Percentiles rank a stretch among this genome's conserved stretches.
Conservation (phyloP, 2,888 invertebrate species). For the Prosapia bicincta region DNA sequence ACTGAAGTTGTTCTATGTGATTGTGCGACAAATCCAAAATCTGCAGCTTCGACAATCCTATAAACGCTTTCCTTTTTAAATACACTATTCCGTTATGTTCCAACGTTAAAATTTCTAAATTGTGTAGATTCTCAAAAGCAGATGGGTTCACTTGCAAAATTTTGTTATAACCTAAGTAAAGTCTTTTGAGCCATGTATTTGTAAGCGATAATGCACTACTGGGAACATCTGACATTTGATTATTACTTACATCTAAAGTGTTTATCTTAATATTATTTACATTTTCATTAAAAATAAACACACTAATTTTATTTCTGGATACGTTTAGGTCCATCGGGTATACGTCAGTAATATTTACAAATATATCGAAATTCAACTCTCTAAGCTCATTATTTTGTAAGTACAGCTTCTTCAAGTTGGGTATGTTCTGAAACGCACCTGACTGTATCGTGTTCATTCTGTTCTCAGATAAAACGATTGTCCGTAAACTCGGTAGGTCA, state of each 20-base stretch:
- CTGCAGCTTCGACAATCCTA: conserved; percentile 69
- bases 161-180: conserved; percentile 71
- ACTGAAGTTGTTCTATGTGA: conserved; percentile 68
- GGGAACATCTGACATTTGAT: conserved; percentile 60
- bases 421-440: conserved; percentile 70
- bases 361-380: conserved; percentile 62
- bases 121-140: conserved; percentile 66
- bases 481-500: conserved; percentile 72
- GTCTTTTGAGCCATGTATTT: conserved; percentile 60
- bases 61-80: conserved; percentile 72
- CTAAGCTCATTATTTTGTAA: conserved; percentile 74
- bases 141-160: conserved; percentile 67
- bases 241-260: conserved; percentile 67
- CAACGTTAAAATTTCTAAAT: conserved; percentile 70
- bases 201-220: conserved; percentile 61
- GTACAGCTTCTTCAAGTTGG: conserved; percentile 72
- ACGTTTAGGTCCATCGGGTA: conserved; percentile 70
- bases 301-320: conserved; percentile 63
- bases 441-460: conserved; percentile 67
- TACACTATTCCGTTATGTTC: conserved; percentile 69
- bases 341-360: conserved; percentile 65
- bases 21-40: conserved; percentile 77
- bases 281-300: conserved; percentile 48
- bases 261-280: conserved; percentile 57
- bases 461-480: conserved; percentile 81